These are phyloP conservation scores for Hylaea fasciaria DNA, from an alignment of 2,888 invertebrate species.

Conservation along the genomic window DNA sequence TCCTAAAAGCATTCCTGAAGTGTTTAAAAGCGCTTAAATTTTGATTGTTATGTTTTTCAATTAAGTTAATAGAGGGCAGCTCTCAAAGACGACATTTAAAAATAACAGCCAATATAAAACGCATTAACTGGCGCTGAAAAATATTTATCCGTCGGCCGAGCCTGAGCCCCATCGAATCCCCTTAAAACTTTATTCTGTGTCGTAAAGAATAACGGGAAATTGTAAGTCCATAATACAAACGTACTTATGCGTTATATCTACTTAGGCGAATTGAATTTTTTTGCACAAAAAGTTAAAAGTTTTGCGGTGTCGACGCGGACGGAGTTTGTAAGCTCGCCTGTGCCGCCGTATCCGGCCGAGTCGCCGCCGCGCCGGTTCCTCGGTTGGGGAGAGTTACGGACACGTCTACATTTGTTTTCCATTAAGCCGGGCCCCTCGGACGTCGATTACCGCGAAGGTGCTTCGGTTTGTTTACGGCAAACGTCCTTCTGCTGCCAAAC, in stretches of 20 bases:
- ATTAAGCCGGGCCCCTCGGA: constrained; percentile 20
- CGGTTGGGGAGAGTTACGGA: constrained; percentile 5
- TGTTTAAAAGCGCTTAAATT: constrained; percentile 23
- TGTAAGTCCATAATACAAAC: constrained; percentile 60
- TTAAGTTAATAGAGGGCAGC: constrained; percentile 23
- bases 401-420: constrained; percentile 32
- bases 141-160: constrained; percentile 32
- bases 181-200: constrained; percentile 50
- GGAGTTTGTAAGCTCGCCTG: background rate
- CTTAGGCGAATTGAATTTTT: constrained; percentile 61
- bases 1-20: background rate
- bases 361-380: background rate
- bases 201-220: constrained; percentile 56
- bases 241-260: constrained; percentile 53
- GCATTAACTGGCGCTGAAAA: constrained; percentile 43
- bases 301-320: background rate
- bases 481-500: background rate
- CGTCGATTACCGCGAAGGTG: background rate
- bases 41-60: constrained; percentile 35
- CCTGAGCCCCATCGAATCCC: constrained; percentile 34
- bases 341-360: background rate
- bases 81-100: constrained; percentile 35
- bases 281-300: constrained; percentile 14
- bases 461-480: constrained; percentile 10
- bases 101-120: constrained; percentile 48